Conservation (phyloP, 2,888 invertebrate genomes). For the Calameuta pallipes region DNA sequence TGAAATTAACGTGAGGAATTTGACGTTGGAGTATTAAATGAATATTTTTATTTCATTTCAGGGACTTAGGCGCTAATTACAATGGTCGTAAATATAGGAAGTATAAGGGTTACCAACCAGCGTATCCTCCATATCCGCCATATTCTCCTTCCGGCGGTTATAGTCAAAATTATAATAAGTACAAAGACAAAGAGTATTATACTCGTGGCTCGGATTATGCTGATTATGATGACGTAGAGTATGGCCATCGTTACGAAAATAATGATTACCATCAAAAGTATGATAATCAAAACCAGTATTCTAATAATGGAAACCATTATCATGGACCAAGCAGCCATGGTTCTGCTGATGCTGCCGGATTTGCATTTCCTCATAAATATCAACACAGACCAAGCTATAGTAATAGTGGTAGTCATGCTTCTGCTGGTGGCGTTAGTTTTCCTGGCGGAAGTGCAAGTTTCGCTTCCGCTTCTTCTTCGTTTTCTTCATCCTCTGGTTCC, state of each 20-base stretch:
- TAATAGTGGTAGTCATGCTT: not conserved
- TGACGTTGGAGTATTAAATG: not conserved
- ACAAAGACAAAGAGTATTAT: conserved; percentile 29
- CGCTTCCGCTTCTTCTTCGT: not conserved
- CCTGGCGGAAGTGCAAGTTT: conserved; percentile 4
- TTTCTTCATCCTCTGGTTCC: not conserved
- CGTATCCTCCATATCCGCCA: conserved; percentile 24
- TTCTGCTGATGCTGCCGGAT: not conserved
- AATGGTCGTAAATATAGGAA: not conserved
- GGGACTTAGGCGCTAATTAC: not conserved
- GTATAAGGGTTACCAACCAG: conserved; percentile 24
- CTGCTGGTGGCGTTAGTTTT: not conserved
- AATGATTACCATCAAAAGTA: not conserved
- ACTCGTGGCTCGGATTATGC: conserved; percentile 1
- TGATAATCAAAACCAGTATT: not conserved
- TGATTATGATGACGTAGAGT: not conserved
- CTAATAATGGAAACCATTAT: not conserved
- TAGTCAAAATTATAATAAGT: conserved; percentile 1
- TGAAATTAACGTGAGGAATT: not conserved
- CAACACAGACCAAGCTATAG: not conserved
- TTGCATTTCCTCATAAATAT: not conserved
- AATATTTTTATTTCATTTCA: not conserved
- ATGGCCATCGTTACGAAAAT: not conserved
- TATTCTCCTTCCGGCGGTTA: not conserved
- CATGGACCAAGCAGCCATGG: not conserved